Evolutionary conservation across 2,888 invertebrate species (phyloP).

Genomic region (Pterobdella sp.): DNA sequence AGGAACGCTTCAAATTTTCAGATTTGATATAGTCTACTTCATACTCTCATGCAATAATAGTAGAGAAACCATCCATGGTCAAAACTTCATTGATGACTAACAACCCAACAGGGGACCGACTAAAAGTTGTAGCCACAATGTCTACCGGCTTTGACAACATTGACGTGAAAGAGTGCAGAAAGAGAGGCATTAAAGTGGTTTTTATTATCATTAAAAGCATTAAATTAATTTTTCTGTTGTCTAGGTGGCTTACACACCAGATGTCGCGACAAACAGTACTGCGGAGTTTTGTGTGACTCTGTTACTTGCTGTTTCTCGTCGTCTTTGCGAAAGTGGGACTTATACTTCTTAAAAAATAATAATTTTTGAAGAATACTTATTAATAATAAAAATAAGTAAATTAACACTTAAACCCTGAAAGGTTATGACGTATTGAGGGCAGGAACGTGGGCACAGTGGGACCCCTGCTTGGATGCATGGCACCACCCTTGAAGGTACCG

Average conservation of each 20-base stretch:
- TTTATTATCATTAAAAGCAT: too few relatives aligned
- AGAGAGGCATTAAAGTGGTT: slow-evolving; percentile 56
- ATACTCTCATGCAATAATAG: too few relatives aligned
- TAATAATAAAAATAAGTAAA: too few relatives aligned
- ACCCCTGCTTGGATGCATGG: slow-evolving; percentile 85
- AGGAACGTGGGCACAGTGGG: slow-evolving; percentile 80
- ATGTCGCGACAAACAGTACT: slow-evolving; percentile 67
- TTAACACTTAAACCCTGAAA: too few relatives aligned
- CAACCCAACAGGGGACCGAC: slow-evolving; percentile 59
- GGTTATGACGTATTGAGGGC: slow-evolving; percentile 50
- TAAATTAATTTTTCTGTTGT: neutral
- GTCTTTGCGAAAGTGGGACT: slow-evolving; percentile 74
- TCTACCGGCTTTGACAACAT: slow-evolving; percentile 86
- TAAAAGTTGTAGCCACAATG: slow-evolving; percentile 79
- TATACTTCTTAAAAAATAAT: too few relatives aligned
- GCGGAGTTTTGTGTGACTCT: slow-evolving; percentile 80
- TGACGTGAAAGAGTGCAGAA: slow-evolving; percentile 67
- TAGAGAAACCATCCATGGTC: too few relatives aligned
- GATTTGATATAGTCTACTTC: too few relatives aligned
- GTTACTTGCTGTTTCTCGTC: slow-evolving; percentile 71
- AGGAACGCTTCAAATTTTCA: too few relatives aligned
- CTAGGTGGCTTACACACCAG: slow-evolving; percentile 75
- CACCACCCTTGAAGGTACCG: slow-evolving; percentile 64
- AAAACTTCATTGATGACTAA: too few relatives aligned
- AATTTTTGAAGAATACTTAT: too few relatives aligned